Evolutionary conservation across 2,113 vertebrate genomes (phyloP), one percentile per base, ranked within the genome.

Genomic region (Scophthalmus maximus): DNA sequence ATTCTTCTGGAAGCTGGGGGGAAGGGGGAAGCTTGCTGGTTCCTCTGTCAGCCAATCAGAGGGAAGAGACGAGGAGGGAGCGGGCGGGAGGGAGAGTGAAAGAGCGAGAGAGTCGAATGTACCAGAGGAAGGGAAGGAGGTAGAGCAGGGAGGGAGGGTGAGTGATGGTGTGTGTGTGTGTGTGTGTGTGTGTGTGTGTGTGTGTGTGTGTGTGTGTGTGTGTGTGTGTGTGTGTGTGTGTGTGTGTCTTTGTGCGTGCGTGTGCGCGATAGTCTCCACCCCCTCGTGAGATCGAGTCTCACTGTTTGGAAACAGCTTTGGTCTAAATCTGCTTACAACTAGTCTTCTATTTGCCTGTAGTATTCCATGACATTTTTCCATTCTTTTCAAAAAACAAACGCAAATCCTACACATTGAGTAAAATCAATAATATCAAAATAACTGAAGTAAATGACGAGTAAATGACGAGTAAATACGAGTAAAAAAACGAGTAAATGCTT

Each of bases 1-100:
- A 86, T 77, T 76, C 29, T 90, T 90, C 89, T 88, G 84, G 87
- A 91, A 87, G 91, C 76, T 85, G 79, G 73, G 76, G 86, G 85
- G 75, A 79, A 60, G 78, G 81, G 83, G 75, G 40, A 52, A 26
- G 44, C 63, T 60, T 67, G 72, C 75, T 70, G 58, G 81, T 61
- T 73, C 69, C 65, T 72, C 40, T 38, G 34, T 71, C 40, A 9
- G 67, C 91, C 92, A 93, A 93, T 92, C 78, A 79, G 69, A 80
- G 68, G 22, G 26, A 30, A 83, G 87, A 77, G 78, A 75, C 32
- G 30, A 77, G 68, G 68, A 73, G 59, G 52, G 79, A 76, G 64
- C 57, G 65, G 57, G 74, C 73, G 73, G 58, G 84, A 40, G 79
- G 58, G 65, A 8, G 47, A 73, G 44, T 53, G 63, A 57, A 58